phyloP scores from a whole-genome alignment of 2,797 vertebrate species.

The Sebastes taczanowskii region DNA sequence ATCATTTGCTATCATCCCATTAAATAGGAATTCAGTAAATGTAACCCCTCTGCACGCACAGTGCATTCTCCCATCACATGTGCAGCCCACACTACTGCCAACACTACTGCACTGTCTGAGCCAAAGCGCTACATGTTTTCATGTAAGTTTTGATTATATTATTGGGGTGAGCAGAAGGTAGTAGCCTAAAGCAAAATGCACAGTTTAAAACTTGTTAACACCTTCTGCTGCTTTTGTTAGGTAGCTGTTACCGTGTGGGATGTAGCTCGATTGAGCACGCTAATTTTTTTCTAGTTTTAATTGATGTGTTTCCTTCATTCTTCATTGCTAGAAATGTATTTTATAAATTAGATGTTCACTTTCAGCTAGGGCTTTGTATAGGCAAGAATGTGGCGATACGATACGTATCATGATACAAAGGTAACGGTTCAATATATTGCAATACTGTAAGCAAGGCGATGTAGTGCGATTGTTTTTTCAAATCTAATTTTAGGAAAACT shows the following conservation, averaged over 20 bases:
- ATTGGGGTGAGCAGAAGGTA: not conserved
- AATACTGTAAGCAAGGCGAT: too few relatives aligned
- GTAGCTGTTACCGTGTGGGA: not conserved
- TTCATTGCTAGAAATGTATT: rapidly evolving
- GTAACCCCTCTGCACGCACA: not conserved
- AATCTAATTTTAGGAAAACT: too few relatives aligned
- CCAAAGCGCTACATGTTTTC: not conserved
- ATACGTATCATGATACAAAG: too few relatives aligned
- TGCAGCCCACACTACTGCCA: not conserved
- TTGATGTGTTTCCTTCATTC: not conserved
- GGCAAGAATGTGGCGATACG: too few relatives aligned
- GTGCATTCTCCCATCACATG: not conserved
- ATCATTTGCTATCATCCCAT: not conserved
- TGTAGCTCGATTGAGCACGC: not conserved
- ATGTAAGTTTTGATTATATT: not conserved
- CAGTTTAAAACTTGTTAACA: not conserved
- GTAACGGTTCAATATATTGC: too few relatives aligned
- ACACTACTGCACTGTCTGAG: not conserved
- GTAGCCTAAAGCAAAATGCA: not conserved
- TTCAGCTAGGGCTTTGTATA: too few relatives aligned
- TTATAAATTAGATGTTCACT: too few relatives aligned
- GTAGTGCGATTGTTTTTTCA: too few relatives aligned
- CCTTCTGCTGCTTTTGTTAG: not conserved
- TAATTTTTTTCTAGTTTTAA: not conserved
- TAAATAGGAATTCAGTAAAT: not conserved